Base-by-base conservation (phyloP, 2,888 invertebrate genomes). In the Malthinus flaveolus region DNA sequence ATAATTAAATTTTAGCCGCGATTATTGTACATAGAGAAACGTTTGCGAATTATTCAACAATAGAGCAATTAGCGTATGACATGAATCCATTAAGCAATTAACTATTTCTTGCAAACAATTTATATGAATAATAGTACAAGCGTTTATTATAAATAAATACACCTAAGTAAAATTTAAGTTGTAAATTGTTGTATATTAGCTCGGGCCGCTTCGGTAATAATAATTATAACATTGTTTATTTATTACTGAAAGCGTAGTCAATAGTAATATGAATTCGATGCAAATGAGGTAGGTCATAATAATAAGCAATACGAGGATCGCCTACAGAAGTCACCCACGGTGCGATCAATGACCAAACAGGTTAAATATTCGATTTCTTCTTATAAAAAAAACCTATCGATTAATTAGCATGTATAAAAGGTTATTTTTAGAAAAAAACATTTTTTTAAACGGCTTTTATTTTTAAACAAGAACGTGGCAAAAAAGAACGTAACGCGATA, bases 271-370 rank as follows among this genome's bases (percentile, higher is more conserved):
- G 50, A 51, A 44, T 51, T 42, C 15, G 42, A 51, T 42, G 33
- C 44, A 51, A 45, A 52, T 52, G 23, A 15, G 45, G 13, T 8
- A 35, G 11, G 52, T 34, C 34, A 46, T 52, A 49, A 12, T 48
- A 50, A 39, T 42, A 39, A 32, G 46, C 31, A 46, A 36, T 49
- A 37, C 10, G 32, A 15, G 39, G 50, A 33, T 34, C 52, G 52
- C 52, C 52, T 35, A 52, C 52, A 35, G 45, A 15, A 35, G 7
- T 23, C 52, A 52, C 52, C 52, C 52, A 52, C 46, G 52, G 35
- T 9, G 52, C 52, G 46, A 52, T 34, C 52, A 52, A 52, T 52
- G 52, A 52, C 52, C 52, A 52, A 52, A 52, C 52, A 45, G 52
- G 52, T 52, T 46, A 45, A 46, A 23, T 23, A 23, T 23, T 23